A percentile compares a stretch with the other conserved stretches of the same genome.
These are phyloP conservation scores for Trichonephila clavipes DNA, from an alignment of 1,140 invertebrate species.

Conservation along the genomic window DNA sequence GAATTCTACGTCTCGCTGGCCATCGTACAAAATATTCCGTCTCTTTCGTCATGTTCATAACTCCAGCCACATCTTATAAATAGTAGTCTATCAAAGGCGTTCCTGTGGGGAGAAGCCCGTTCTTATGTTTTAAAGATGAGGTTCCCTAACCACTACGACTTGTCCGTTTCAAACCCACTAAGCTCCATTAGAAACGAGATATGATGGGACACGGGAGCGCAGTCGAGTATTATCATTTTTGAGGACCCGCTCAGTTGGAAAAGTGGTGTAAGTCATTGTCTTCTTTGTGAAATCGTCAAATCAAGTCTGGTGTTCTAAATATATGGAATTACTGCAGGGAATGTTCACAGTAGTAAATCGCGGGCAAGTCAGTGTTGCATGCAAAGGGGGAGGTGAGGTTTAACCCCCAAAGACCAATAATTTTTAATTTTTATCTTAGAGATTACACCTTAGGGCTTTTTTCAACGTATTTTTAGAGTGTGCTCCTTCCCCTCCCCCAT, in stretches of 20 bases:
- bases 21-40: slow-evolving; percentile 45
- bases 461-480: no score
- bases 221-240: neutral
- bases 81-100: slow-evolving; percentile 39
- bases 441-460: no score
- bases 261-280: neutral
- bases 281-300: neutral
- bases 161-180: slow-evolving; percentile 66
- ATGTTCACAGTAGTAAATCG: no score
- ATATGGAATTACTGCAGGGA: neutral
- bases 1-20: slow-evolving; percentile 21
- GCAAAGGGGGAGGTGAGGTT: no score
- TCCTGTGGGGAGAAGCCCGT: neutral
- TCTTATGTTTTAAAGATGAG: slow-evolving; percentile 65
- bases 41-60: slow-evolving; percentile 51
- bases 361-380: no score
- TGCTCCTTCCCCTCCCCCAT: no score
- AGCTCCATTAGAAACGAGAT: slow-evolving; percentile 50
- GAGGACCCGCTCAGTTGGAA: neutral
- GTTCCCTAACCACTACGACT: slow-evolving; percentile 42
- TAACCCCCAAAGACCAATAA: no score
- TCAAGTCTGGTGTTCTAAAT: neutral
- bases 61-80: slow-evolving; percentile 56
- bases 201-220: slow-evolving; percentile 7
- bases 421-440: no score